Base-by-base conservation (phyloP, 35 echinoderm and acorn worm species). In the Heliocidaris tuberculata region DNA sequence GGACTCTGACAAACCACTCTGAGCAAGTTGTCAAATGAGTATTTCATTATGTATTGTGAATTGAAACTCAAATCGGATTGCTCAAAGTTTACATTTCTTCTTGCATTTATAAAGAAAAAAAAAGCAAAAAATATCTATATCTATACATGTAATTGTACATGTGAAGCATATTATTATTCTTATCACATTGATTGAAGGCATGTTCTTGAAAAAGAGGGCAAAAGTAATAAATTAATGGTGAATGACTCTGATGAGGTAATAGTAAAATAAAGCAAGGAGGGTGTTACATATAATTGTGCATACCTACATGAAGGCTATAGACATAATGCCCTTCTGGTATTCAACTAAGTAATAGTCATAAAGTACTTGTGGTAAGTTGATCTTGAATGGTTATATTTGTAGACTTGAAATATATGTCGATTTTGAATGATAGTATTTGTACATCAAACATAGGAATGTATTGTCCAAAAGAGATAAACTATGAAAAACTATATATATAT, bases 401-500 rank as follows among this genome's bases (percentile, higher is more conserved):
- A 78, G 65, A n/a, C 52, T 78, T 78, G 65, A 27, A 27, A 71
- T 71, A 71, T 71, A 78, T 78, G 65, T 78, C 4, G 7, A 78
- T 78, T 52, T 24, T 78, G 65, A 78, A 78, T 78, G 6, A 78
- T 78, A 78, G 21, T 24, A 78, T 78, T 78, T 78, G 21, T 78
- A 78, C 65, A 78, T 78, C 65, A 27, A 78, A 78, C 7, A 78
- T 78, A 78, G 65, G 65, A 78, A 78, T 78, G 65, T 78, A 78
- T 78, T 78, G 65, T 78, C 65, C 27, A 78, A 78, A 78, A 78
- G 65, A 78, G 65, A 78, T 78, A 27, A 52, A 78, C 65, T 78
- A 78, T 78, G 65, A 78, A 78, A 78, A n/a, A n/a, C 65, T 78
- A 78, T 78, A 78, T 78, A 78, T 78, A 78, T 78, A 78, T 78